Conservation (phyloP, 1,140 invertebrate genomes). For the Drosophila lini region DNA sequence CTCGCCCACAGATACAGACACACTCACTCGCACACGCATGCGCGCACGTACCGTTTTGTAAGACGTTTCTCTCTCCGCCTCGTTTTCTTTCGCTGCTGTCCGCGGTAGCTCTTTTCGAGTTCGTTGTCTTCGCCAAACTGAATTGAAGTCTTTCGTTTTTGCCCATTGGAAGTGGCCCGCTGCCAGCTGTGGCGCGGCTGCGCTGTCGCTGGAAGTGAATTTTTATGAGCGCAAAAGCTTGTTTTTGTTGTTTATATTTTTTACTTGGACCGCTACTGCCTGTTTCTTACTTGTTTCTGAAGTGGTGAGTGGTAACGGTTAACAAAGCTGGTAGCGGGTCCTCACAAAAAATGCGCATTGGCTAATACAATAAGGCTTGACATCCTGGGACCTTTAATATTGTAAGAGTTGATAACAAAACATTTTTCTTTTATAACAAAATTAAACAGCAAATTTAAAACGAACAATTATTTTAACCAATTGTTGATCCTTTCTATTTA, state of each 20-base stretch:
- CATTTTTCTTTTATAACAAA: neutral
- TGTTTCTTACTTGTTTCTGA: conserved; percentile 37
- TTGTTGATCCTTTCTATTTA: neutral
- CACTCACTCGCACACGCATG: conserved; percentile 56
- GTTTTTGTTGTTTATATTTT: conserved; percentile 37
- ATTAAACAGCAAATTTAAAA: neutral
- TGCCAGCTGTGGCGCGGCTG: conserved; percentile 25
- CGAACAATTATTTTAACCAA: neutral
- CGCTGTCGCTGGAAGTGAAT: conserved; percentile 59
- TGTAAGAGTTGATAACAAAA: neutral
- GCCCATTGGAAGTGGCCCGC: conserved; percentile 73
- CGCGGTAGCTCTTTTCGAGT: conserved; percentile 79
- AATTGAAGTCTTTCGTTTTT: conserved; percentile 84
- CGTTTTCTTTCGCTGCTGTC: conserved; percentile 49
- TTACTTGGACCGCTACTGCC: conserved; percentile 26
- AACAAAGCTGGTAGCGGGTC: conserved; percentile 15
- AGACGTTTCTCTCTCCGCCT: conserved; percentile 50
- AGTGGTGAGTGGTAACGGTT: conserved; percentile 37
- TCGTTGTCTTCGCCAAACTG: conserved; percentile 84
- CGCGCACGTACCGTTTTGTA: conserved; percentile 78
- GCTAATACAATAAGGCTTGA: neutral
- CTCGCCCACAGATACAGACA: conserved; percentile 17
- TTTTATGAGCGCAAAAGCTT: conserved; percentile 52
- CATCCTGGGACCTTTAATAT: neutral
- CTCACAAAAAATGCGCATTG: conserved; percentile 12